Evolutionary conservation across 2,888 invertebrate genomes (phyloP), one percentile per base, ranked within the genome.

Genomic region (Falcaria lacertinaria): DNA sequence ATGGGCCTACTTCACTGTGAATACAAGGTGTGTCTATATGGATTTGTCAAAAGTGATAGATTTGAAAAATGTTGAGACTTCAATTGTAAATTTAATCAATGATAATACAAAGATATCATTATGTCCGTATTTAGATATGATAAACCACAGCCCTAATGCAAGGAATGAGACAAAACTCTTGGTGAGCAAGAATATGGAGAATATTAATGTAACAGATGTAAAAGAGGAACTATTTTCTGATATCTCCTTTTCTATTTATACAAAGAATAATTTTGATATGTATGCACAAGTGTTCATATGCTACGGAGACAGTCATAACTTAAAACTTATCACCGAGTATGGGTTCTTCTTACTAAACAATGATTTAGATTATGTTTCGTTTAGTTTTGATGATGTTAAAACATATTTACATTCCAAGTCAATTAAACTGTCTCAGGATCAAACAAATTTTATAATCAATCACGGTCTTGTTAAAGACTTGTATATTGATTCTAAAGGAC

Each of bases 41-140:
- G 91, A 93, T 64, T 68, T 89, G 50, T 72, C 80, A 6, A 85
- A 84, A 55, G 52, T 89, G 11, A 61, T 89, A 35, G 77, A 89
- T 61, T 65, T 91, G 33, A 69, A 79, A 47, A 80, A 90, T 41
- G 73, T 87, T 39, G 65, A 89, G 22, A 70, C 74, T 47, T 66
- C 84, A 15, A 63, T 86, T 16, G 66, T 83, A 19, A 71, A 67
- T 50, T 49, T 91, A 22, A 74, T 93, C 45, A 80, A 75, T 51
- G 93, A 93, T 72, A 90, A 90, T 54, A 91, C 92, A 17, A 90
- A 90, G 52, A 90, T 93, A 80, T 97, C 96, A 4, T 77, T 98
- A 39, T 96, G 96, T 49, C 98, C 98, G 0, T 96, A 94, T 73
- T 87, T 98, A 47, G 98, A 98, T 77, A 92, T 98, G 85, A 94